Evolutionary conservation across 2,888 invertebrate genomes (phyloP).

Genomic region (Microplitis manilae): DNA sequence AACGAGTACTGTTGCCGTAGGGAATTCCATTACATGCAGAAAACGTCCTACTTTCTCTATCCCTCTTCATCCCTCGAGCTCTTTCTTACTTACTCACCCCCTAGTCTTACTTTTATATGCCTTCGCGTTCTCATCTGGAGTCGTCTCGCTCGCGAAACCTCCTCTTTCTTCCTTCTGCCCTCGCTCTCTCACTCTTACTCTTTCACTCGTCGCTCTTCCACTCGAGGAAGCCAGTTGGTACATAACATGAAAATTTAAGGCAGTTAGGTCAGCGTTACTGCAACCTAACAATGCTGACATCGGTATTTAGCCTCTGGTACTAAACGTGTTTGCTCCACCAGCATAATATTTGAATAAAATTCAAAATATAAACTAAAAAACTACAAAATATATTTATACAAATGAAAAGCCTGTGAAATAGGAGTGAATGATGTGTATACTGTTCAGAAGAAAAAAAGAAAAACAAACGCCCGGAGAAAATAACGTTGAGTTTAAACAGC

Average conservation of each 20-base stretch:
- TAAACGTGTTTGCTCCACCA: constrained; percentile 36
- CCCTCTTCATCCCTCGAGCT: constrained; percentile 22
- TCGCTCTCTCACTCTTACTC: constrained; percentile 2
- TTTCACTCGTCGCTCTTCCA: constrained; percentile 12
- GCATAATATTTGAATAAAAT: neutral
- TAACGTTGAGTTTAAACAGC: constrained; percentile 18
- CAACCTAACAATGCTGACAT: constrained; percentile 60
- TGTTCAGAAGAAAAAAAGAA: constrained; percentile 13
- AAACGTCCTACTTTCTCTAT: constrained; percentile 50
- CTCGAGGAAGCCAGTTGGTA: constrained; percentile 43
- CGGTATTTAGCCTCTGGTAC: constrained; percentile 52
- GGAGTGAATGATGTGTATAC: constrained; percentile 14
- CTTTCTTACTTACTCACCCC: constrained; percentile 15
- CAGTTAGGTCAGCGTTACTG: constrained; percentile 57
- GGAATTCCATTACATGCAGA: constrained; percentile 59
- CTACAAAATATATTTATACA: constrained; percentile 7
- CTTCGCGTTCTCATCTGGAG: constrained; percentile 8
- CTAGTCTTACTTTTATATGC: constrained; percentile 4
- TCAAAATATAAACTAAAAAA: neutral
- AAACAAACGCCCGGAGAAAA: constrained; percentile 25
- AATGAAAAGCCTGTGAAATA: constrained; percentile 10
- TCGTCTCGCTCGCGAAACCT: constrained; percentile 8
- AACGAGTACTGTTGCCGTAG: constrained; percentile 53
- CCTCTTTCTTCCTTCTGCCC: neutral
- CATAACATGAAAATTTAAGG: constrained; percentile 61